These are phyloP conservation scores for Ibycter americanus DNA, from an alignment of 2,797 vertebrate genomes.

Conservation along the genomic window DNA sequence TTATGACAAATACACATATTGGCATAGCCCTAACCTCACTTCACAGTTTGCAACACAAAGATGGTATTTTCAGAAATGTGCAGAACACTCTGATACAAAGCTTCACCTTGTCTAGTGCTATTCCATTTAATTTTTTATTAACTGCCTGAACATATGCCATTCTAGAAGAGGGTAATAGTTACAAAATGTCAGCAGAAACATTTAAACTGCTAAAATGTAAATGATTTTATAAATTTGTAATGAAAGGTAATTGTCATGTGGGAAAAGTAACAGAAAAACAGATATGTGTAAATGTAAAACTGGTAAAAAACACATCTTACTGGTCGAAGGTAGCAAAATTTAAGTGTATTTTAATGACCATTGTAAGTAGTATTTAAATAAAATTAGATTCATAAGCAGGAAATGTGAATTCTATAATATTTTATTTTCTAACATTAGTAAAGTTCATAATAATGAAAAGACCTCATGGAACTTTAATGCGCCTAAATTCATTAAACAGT, in stretches of 20 bases:
- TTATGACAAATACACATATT: constrained; percentile 81
- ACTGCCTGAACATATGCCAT: constrained; percentile 90
- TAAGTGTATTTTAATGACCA: constrained; percentile 82
- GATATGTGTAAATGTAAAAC: constrained; percentile 77
- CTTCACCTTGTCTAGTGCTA: constrained; percentile 83
- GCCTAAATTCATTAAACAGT: constrained; percentile 72
- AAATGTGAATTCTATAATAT: constrained; percentile 83
- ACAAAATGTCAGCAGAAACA: constrained; percentile 97
- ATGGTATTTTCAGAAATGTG: constrained; percentile 84
- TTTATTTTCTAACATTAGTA: constrained; percentile 82
- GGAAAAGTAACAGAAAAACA: constrained; percentile 83
- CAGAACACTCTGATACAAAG: constrained; percentile 75
- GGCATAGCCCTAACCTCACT: constrained; percentile 78
- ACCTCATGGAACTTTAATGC: constrained; percentile 78
- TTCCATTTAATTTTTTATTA: constrained; percentile 91
- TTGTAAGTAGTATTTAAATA: constrained; percentile 80
- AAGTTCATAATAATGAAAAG: constrained; percentile 79
- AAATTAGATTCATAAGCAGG: constrained; percentile 77
- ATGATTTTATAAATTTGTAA: constrained; percentile 96
- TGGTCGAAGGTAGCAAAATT: constrained; percentile 73
- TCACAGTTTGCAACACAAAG: constrained; percentile 81
- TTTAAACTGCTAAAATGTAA: constrained; percentile 90
- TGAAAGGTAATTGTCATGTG: constrained; percentile 94
- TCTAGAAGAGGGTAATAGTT: constrained; percentile 92
- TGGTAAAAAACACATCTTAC: constrained; percentile 73